These are phyloP conservation scores for Macrocentrus cingulum DNA, from an alignment of 1,140 invertebrate genomes.

Conservation along the genomic window DNA sequence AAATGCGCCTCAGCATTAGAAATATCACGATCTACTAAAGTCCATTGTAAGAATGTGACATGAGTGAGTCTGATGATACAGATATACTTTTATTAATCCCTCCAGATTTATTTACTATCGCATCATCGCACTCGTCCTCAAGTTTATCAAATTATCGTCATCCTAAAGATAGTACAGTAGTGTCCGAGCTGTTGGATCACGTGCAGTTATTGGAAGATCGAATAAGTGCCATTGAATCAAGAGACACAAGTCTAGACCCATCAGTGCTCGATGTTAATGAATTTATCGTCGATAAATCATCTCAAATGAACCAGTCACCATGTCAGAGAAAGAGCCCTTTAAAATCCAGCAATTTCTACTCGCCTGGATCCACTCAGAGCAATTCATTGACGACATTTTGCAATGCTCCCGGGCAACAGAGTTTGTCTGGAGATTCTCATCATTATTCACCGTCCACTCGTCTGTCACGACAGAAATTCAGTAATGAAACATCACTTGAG, in stretches of 20 bases:
- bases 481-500: no score
- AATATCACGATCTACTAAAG: no score
- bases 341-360: not conserved
- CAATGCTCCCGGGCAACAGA: no score
- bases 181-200: slow-evolving; percentile 66
- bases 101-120: slow-evolving; percentile 69
- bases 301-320: not conserved
- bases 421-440: no score
- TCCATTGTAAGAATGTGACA: slow-evolving; percentile 40
- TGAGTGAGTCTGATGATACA: slow-evolving; percentile 84
- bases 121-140: slow-evolving; percentile 61
- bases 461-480: no score
- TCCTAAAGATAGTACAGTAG: slow-evolving; percentile 49
- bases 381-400: not conserved
- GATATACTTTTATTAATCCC: slow-evolving; percentile 76
- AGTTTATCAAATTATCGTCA: slow-evolving; percentile 43
- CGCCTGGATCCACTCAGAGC: not conserved
- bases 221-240: slow-evolving; percentile 58
- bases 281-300: slow-evolving; percentile 21
- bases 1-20: no score
- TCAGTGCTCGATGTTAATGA: slow-evolving; percentile 32
- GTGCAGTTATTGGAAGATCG: slow-evolving; percentile 64
- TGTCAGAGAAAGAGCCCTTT: not conserved
- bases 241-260: slow-evolving; percentile 42
- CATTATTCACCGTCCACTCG: no score